These are phyloP conservation scores for Plestiodon gilberti DNA, from an alignment of 2,113 vertebrate genomes.

Conservation along the genomic window DNA sequence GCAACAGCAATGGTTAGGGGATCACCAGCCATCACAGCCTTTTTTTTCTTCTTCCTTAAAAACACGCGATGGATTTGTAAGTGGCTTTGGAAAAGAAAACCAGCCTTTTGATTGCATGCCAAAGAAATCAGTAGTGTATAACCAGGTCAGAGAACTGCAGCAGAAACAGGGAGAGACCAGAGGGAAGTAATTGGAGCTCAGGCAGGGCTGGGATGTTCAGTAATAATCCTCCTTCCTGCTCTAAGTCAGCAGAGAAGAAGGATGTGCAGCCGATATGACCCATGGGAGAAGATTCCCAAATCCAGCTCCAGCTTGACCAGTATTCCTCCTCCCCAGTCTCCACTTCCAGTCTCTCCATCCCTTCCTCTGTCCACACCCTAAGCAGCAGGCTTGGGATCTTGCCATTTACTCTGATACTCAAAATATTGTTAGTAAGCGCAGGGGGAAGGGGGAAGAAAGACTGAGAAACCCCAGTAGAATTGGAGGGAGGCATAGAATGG, in stretches of 20 bases:
- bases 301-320: background rate
- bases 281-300: constrained; percentile 9
- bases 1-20: background rate
- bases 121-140: background rate
- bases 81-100: constrained; percentile 6
- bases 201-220: background rate
- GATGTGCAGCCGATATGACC: background rate
- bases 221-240: background rate
- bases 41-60: background rate
- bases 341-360: background rate
- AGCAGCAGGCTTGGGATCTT: background rate
- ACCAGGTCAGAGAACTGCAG: background rate
- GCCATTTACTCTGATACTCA: background rate
- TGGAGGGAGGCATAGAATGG: background rate
- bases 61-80: background rate
- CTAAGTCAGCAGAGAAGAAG: background rate
- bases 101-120: background rate
- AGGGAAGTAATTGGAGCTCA: background rate
- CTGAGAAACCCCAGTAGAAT: background rate
- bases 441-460: background rate
- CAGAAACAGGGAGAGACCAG: constrained; percentile 2
- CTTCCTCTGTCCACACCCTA: background rate
- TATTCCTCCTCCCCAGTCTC: background rate
- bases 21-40: background rate
- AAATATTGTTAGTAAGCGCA: background rate